These are phyloP conservation scores for Chamaetylas fuelleborni DNA, from an alignment of 2,113 vertebrate genomes.

Conservation along the genomic window DNA sequence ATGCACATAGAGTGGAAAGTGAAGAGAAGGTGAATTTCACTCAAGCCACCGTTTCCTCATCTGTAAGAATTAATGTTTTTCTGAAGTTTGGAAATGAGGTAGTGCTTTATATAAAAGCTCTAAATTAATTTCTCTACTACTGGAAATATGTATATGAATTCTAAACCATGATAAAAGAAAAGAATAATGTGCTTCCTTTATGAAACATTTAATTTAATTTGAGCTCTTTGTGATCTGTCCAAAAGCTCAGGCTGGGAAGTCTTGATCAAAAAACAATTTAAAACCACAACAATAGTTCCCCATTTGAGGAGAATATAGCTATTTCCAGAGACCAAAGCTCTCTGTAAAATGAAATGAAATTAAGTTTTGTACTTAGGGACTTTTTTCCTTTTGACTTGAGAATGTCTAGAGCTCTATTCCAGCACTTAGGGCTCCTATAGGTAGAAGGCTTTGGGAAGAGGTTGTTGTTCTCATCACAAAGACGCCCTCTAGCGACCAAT, in stretches of 20 bases:
- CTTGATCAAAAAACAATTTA: not conserved
- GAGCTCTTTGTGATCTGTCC: not conserved
- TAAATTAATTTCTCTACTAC: not conserved
- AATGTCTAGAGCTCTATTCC: not conserved
- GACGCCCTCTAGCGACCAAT: not conserved
- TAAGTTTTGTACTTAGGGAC: not conserved
- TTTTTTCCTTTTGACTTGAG: not conserved
- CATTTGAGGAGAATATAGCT: not conserved
- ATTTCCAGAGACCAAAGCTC: not conserved
- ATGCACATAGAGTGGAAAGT: not conserved
- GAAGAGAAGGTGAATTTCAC: not conserved
- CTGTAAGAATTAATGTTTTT: not conserved
- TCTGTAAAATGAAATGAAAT: not conserved
- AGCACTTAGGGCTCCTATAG: not conserved
- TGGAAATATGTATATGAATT: not conserved
- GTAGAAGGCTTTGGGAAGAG: not conserved
- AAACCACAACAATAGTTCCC: not conserved
- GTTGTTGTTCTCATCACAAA: not conserved
- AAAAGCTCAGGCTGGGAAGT: not conserved
- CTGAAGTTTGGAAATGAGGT: not conserved
- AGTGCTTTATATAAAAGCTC: not conserved
- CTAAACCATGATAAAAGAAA: not conserved
- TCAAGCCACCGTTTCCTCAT: not conserved
- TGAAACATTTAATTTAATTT: not conserved
- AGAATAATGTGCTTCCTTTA: not conserved